phyloP scores from a whole-genome alignment of 2,797 vertebrate genomes.

The Sebastes itinus region DNA sequence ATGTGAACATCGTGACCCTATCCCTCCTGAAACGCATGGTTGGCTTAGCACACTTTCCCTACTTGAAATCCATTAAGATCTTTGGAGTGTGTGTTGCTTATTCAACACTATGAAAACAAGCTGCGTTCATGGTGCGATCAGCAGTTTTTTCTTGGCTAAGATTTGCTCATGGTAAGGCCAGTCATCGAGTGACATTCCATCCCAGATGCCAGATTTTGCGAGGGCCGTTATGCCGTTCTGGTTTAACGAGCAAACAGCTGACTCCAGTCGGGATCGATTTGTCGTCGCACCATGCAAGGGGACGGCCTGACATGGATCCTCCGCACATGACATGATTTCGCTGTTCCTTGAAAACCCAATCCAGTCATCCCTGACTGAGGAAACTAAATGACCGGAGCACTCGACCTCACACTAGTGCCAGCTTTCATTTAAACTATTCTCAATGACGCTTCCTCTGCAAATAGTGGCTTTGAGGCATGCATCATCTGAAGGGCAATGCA shows the following conservation, averaged over 20 bases:
- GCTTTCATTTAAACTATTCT: slow-evolving; percentile 8
- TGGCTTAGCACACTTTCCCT: background rate
- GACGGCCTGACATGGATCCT: slow-evolving; percentile 22
- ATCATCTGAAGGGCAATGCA: background rate
- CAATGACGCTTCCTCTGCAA: background rate
- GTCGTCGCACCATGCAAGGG: slow-evolving; percentile 16
- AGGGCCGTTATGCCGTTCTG: slow-evolving; percentile 18
- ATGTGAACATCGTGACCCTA: background rate
- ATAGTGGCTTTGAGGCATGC: background rate
- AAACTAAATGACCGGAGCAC: slow-evolving; percentile 4
- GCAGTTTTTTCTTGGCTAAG: slow-evolving; percentile 47
- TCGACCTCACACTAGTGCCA: background rate
- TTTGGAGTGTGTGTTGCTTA: background rate
- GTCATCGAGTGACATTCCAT: slow-evolving; percentile 30
- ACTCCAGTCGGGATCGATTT: slow-evolving; percentile 51
- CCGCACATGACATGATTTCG: slow-evolving; percentile 16
- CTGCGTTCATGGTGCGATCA: slow-evolving; percentile 34
- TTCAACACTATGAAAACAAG: background rate
- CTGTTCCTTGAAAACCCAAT: slow-evolving; percentile 10
- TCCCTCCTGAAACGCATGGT: background rate
- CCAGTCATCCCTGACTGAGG: slow-evolving; percentile 16
- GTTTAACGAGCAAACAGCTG: slow-evolving; percentile 56
- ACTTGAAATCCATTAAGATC: background rate
- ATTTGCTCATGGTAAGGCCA: slow-evolving; percentile 18
- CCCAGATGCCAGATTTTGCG: slow-evolving; percentile 40